Conservation (phyloP, 2,113 vertebrate species). For the Chaetorhynchus papuensis region DNA sequence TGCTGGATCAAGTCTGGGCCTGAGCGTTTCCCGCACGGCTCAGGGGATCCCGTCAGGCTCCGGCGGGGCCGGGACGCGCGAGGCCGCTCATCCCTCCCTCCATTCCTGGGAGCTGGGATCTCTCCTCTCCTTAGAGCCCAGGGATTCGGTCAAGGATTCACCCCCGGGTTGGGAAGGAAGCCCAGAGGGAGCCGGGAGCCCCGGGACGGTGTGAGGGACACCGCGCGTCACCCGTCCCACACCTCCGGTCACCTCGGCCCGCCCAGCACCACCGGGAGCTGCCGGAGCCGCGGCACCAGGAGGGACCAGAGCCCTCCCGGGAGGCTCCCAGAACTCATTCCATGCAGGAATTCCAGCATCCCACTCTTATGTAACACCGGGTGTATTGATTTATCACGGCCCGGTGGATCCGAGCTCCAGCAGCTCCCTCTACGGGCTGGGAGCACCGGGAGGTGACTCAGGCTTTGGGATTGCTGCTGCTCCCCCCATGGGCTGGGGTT, state of each 20-base stretch:
- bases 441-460: not conserved
- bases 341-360: not conserved
- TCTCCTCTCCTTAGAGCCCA: not conserved
- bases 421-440: slow-evolving; percentile 52
- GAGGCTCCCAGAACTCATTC: not conserved
- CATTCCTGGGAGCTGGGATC: not conserved
- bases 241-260: not conserved
- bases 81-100: no score
- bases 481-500: rapidly evolving
- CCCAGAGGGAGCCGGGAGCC: not conserved
- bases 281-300: not conserved
- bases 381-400: not conserved
- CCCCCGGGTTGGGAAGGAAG: not conserved
- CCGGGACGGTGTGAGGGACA: rapidly evolving
- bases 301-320: not conserved
- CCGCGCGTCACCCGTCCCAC: not conserved
- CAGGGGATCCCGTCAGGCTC: not conserved
- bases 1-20: not conserved
- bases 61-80: not conserved
- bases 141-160: not conserved
- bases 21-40: not conserved
- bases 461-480: not conserved
- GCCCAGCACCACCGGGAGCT: not conserved
- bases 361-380: not conserved
- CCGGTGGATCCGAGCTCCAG: not conserved